Base-by-base conservation (phyloP, 2,797 vertebrate genomes). In the Pangasius mekongensis region DNA sequence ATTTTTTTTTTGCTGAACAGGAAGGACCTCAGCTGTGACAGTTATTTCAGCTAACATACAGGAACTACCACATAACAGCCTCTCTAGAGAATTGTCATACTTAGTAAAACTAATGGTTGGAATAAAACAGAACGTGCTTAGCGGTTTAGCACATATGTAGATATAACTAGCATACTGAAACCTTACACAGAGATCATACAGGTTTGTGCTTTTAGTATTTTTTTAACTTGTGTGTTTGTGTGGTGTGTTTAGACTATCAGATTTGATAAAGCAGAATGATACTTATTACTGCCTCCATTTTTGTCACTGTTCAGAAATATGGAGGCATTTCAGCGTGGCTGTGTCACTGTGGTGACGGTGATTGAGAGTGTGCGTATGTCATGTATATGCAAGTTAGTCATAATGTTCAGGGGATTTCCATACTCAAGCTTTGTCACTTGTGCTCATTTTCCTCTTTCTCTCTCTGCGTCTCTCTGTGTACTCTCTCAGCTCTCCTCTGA, bases 401-500 rank as follows among this genome's bases (percentile, higher is more conserved):
- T 27, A 84, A 39, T 83, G 77, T 74, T 56, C 33, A 43, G 60
- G 73, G 54, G 71, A 87, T 89, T 86, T 89, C 83, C 80, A 77
- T 86, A 84, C 56, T 54, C 56, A 83, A 43, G 87, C 20, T 36
- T n/a, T 33, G 69, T 64, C 54, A 83, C 27, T 58, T 56, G 20
- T 47, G 8, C 24, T 73, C 58, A 58, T 56, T 58, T 71, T 47
- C 13, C 80, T 84, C 43, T 76, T 2, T 62, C 27, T 60, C 3
- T 67, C 60, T 88, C 24, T 58, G 33, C 47, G 10, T 77, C 54
- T 7, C 33, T 47, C 20, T 60, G 33, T 84, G 33, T 89, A 13
- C 14, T 30, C 27, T 88, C 62, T 71, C 83, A 96, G 96, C 81
- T 94, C 86, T 93, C 95, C 11, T 93, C 95, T 87, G 94, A 96